A percentile compares a stretch with the other conserved stretches of the same genome.
Evolutionary conservation across 2,888 invertebrate species (phyloP).

Genomic region (Ptychoptera contaminata): DNA sequence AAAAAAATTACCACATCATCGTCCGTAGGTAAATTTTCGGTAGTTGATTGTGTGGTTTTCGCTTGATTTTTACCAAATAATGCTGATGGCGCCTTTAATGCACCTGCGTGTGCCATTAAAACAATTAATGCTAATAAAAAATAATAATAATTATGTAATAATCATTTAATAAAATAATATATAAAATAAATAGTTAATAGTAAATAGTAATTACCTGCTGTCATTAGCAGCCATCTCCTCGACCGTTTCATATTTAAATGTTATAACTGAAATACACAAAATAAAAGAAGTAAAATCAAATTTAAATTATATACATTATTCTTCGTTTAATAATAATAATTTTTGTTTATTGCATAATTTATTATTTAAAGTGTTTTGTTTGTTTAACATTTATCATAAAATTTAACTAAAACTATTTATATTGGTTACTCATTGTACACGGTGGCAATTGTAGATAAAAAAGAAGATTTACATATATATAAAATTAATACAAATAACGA

Average conservation of each 20-base stretch:
- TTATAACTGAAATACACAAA: neutral
- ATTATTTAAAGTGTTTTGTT: no score
- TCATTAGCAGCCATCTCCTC: neutral
- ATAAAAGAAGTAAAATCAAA: neutral
- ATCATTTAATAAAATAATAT: conserved; percentile 5
- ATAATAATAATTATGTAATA: conserved; percentile 6
- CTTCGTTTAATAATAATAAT: neutral
- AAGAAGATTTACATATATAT: no score
- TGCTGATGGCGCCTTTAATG: conserved; percentile 42
- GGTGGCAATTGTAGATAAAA: no score
- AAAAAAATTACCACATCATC: conserved; percentile 2
- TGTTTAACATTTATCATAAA: no score
- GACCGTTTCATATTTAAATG: conserved; percentile 2
- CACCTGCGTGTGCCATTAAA: conserved; percentile 35
- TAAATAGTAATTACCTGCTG: no score
- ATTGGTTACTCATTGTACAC: no score
- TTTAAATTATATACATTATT: neutral
- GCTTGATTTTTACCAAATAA: conserved; percentile 36
- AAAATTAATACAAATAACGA: no score
- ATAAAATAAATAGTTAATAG: neutral
- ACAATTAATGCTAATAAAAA: conserved; percentile 29
- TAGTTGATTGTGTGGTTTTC: conserved; percentile 24
- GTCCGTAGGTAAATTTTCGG: conserved; percentile 12
- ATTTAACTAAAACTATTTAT: no score
- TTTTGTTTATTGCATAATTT: neutral